Evolutionary conservation across 2,797 vertebrate genomes (phyloP).

Genomic region (Pseudochirops cupreus): DNA sequence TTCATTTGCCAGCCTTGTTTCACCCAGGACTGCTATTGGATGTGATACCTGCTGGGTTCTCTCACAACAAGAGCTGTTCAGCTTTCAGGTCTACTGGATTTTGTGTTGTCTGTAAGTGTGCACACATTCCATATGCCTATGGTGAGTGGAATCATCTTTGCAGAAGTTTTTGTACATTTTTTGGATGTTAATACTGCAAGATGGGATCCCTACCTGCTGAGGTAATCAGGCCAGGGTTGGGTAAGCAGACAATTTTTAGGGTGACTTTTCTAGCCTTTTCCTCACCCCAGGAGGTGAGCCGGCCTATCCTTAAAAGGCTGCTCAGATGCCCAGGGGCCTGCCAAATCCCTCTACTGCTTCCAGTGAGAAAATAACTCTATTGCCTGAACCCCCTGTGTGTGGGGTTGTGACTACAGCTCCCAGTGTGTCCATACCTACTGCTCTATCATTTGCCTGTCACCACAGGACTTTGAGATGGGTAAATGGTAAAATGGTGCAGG

Average conservation of each 20-base stretch:
- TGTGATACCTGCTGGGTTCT: neutral
- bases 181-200: neutral
- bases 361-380: neutral
- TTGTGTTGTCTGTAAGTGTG: neutral
- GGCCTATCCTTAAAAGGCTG: neutral
- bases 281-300: neutral
- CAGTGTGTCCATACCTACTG: neutral
- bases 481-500: neutral
- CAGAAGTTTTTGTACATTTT: neutral
- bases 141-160: too few species aligned
- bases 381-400: neutral
- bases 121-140: fast-evolving
- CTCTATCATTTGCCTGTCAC: neutral
- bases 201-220: neutral
- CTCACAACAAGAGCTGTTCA: neutral
- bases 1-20: neutral
- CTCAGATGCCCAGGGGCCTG: neutral
- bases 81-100: neutral
- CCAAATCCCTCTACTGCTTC: neutral
- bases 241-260: neutral
- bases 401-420: neutral
- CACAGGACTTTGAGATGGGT: neutral
- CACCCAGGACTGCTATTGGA: neutral
- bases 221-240: neutral
- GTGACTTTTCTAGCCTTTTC: neutral